A percentile compares a stretch with the other conserved stretches of the same genome.
Conservation (phyloP, 2,888 invertebrate species). For the Dynastes grantii region DNA sequence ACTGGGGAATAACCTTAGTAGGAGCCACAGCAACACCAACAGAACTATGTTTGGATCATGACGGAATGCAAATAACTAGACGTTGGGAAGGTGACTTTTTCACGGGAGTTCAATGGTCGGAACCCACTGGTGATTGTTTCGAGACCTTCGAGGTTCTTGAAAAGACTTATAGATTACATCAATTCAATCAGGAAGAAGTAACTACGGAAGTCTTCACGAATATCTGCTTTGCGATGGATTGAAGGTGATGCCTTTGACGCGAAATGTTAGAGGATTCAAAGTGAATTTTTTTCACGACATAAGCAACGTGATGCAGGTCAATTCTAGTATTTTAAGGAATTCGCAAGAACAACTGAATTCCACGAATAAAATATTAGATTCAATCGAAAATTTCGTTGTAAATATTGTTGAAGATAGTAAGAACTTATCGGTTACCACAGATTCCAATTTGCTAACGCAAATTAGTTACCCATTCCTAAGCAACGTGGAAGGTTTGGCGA, state of each 20-base stretch:
- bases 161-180: slow-evolving; percentile 5
- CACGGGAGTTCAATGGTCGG: slow-evolving; percentile 30
- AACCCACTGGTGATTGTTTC: slow-evolving; percentile 22
- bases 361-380: slow-evolving; percentile 47
- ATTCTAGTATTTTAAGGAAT: slow-evolving; percentile 24
- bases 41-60: slow-evolving; percentile 24
- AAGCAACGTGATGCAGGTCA: slow-evolving; percentile 38
- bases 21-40: slow-evolving; percentile 14
- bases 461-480: slow-evolving; percentile 28
- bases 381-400: slow-evolving; percentile 41
- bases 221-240: slow-evolving; percentile 26
- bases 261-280: slow-evolving; percentile 13
- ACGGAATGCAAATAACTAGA: slow-evolving; percentile 34
- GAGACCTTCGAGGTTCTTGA: neutral
- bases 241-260: slow-evolving; percentile 13
- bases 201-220: slow-evolving; percentile 10
- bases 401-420: slow-evolving; percentile 26
- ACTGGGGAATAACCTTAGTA: slow-evolving; percentile 20
- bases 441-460: slow-evolving; percentile 29
- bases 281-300: slow-evolving; percentile 28
- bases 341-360: slow-evolving; percentile 40
- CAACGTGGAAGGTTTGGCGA: slow-evolving; percentile 19
- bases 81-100: slow-evolving; percentile 41
- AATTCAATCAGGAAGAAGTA: neutral
- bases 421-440: slow-evolving; percentile 5